Base-by-base conservation (phyloP, 2,797 vertebrate genomes). In the Chiloscyllium punctatum region DNA sequence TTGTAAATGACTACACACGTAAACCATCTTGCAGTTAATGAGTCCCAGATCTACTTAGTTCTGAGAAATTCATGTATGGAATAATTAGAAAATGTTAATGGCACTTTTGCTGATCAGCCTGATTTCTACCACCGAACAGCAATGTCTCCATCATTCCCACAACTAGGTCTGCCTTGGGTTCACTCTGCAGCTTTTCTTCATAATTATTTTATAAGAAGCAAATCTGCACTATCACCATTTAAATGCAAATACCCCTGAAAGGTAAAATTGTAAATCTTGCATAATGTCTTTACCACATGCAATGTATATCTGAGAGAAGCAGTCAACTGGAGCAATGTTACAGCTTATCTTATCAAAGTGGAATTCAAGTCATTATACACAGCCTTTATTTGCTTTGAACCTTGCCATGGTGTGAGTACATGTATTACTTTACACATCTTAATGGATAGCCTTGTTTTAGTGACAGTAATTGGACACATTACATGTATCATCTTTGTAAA, bases 71-170 rank as follows among this genome's bases (percentile, higher is more conserved):
- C 27, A 53, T 53, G 71, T 77, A 72, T 18, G 21, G 71, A 95
- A 57, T 77, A 95, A 95, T 77, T 74, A 77, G 30, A 95, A 51
- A 51, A 53, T 15, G 30, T 95, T 77, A 95, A 95, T 95, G 25
- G 48, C 42, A 95, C 15, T 95, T 74, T 0, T 15, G 16, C 71
- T 57, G 48, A 74, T 53, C 42, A 51, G 94, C 37, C 48, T 1
- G 69, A 74, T 53, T 62, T 95, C 71, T 27, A 74, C 25, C 42
- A 72, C 37, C 15, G 13, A 94, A 15, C 11, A 51, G 25, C 69
- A 51, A 42, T 74, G 23, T 23, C 72, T 74, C 33, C 18, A 71
- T 94, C 37, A 94, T 94, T 77, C 48, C 16, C 42, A 72, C 25
- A 42, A 51, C 37, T n/a, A 3, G 94, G n/a, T n/a, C 71, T 95